phyloP scores from a whole-genome alignment of 2,888 invertebrate species.

The Sminthurides aquaticus region DNA sequence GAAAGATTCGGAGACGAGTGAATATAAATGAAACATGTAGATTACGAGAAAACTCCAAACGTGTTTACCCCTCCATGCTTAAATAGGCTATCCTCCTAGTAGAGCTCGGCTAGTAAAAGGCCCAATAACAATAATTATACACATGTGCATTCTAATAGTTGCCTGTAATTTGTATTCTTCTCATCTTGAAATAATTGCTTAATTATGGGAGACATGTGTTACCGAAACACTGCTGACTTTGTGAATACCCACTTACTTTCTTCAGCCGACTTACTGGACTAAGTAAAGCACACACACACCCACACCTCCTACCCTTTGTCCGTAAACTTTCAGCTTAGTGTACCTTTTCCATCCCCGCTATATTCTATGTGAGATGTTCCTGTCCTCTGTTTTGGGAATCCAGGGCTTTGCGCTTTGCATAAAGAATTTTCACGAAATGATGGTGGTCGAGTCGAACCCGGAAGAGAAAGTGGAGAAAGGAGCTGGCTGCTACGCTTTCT shows the following conservation, averaged over 20 bases:
- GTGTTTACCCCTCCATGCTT: not conserved
- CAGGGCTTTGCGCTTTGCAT: no score
- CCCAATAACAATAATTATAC: not conserved
- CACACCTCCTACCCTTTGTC: not conserved
- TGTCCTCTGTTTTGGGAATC: no score
- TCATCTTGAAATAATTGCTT: not conserved
- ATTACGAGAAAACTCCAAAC: not conserved
- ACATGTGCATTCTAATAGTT: not conserved
- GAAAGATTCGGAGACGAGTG: no score
- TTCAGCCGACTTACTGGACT: not conserved
- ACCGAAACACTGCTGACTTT: not conserved
- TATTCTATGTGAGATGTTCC: no score
- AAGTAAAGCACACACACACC: no score
- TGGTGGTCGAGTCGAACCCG: no score
- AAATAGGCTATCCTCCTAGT: not conserved
- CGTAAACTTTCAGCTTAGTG: no score
- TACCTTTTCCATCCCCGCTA: no score
- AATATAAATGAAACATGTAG: not conserved
- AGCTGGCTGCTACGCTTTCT: no score
- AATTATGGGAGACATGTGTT: not conserved
- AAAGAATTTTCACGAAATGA: no score
- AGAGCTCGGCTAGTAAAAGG: not conserved
- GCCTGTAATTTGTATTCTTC: not conserved
- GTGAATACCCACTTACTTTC: not conserved
- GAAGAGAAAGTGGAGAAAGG: no score